Percentiles rank a stretch among this genome's conserved stretches.
Evolutionary conservation across 2,888 invertebrate genomes (phyloP).

Genomic region (Stenodema calcarata): DNA sequence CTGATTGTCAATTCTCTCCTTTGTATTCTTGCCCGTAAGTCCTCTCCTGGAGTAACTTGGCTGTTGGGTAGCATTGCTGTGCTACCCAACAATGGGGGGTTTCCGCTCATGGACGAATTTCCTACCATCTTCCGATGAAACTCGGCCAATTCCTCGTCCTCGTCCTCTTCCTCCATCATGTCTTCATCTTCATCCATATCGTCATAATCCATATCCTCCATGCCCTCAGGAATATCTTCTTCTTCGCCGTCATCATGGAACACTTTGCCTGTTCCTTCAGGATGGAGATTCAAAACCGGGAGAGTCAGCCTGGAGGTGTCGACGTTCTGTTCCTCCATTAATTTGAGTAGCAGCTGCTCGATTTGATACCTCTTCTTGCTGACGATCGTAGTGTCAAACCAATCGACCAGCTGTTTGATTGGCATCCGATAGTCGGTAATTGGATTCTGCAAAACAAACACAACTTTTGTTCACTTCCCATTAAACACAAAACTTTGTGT

Average conservation of each 20-base stretch:
- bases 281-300: constrained; percentile 52
- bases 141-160: constrained; percentile 22
- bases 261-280: constrained; percentile 30
- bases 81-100: not conserved
- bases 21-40: not conserved
- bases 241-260: constrained; percentile 62
- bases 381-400: constrained; percentile 83
- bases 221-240: constrained; percentile 63
- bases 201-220: constrained; percentile 57
- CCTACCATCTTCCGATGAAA: not conserved
- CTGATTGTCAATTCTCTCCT: not conserved
- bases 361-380: constrained; percentile 87
- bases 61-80: not conserved
- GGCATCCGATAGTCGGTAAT: constrained; percentile 82
- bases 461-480: too few species aligned
- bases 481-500: too few species aligned
- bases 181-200: constrained; percentile 61
- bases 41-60: not conserved
- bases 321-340: constrained; percentile 77
- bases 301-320: constrained; percentile 71
- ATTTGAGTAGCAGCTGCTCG: constrained; percentile 74
- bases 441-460: constrained; percentile 71
- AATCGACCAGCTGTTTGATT: constrained; percentile 79
- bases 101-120: not conserved
- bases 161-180: constrained; percentile 51